Evolutionary conservation across 2,113 vertebrate species (phyloP), one percentile per base, ranked within the genome.

Genomic region (Zosterops lateralis): DNA sequence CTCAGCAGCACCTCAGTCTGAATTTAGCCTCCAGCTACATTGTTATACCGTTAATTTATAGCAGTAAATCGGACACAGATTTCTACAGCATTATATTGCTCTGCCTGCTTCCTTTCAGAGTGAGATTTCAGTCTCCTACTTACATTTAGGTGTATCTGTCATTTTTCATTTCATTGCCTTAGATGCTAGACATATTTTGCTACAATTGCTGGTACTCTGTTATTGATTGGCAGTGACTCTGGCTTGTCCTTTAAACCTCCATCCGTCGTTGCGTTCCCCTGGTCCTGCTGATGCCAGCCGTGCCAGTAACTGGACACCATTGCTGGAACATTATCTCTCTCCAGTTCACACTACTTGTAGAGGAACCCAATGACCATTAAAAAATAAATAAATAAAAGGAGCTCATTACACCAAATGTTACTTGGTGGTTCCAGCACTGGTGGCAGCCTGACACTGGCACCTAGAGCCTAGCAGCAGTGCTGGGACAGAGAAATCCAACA

Each of bases 241-340:
- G 74, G 44, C 31, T 87, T 83, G 50, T 88, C 50, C 57, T 85
- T 79, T 90, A 64, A 61, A 74, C 19, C 2, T 2, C 83, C 92
- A 95, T 95, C 93, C 94, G 93, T 70, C 73, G 93, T 88, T 95
- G 48, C 45, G 45, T 92, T 94, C 42, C 17, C n/a, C 6, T 25
- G 3, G 42, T 87, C 65, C 61, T 65, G 32, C 26, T 70, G 57
- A 64, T 88, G 68, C 65, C 89, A 67, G 70, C 54, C 87, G 25
- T 72, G 48, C 64, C 77, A 32, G 56, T 73, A 84, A 67, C 75
- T 70, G 72, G 84, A 53, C 62, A 71, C 45, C 26, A 34, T 31
- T 44, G 25, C 60, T 81, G 75, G 54, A 76, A 58, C 36, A 61
- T 31, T 56, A 17, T 60, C 36, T 71, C 38, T 53, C 53, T 64